Percentiles rank a stretch among this genome's conserved stretches.
These are phyloP conservation scores for Microctonus aethiopoides DNA, from an alignment of 2,888 invertebrate species.

Conservation along the genomic window DNA sequence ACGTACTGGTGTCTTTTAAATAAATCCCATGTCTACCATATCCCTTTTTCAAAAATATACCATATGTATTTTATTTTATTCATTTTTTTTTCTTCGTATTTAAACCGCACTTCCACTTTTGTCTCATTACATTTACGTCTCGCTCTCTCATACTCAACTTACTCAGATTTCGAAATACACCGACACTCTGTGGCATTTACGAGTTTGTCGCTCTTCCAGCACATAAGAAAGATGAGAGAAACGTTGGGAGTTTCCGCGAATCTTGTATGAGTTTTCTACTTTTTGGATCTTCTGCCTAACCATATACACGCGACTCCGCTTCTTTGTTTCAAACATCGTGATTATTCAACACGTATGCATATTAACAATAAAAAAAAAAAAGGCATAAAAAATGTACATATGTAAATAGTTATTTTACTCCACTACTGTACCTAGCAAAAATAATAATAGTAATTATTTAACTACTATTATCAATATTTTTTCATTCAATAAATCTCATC, in stretches of 20 bases:
- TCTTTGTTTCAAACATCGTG: neutral
- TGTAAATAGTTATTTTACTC: no score
- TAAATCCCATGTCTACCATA: conserved; percentile 36
- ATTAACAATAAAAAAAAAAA: neutral
- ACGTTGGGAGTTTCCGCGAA: conserved; percentile 38
- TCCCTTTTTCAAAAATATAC: conserved; percentile 33
- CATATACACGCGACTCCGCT: neutral
- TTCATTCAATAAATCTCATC: no score
- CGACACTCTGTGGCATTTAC: conserved; percentile 36
- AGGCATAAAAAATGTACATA: neutral
- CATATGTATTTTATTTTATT: conserved; percentile 14
- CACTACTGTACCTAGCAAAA: no score
- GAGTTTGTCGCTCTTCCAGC: conserved; percentile 28
- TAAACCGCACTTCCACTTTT: conserved; percentile 35
- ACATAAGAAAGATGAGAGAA: conserved; percentile 28
- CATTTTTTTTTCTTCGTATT: conserved; percentile 33
- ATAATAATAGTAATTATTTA: no score
- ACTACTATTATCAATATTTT: no score
- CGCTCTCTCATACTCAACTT: conserved; percentile 26
- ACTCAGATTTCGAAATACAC: conserved; percentile 23
- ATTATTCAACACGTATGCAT: neutral
- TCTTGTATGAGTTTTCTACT: conserved; percentile 20
- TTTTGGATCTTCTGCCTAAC: neutral
- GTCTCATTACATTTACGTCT: conserved; percentile 31
- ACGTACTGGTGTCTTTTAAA: conserved; percentile 5